Conservation (phyloP, 2,113 vertebrate genomes). For the Bagarius yarrelli region DNA sequence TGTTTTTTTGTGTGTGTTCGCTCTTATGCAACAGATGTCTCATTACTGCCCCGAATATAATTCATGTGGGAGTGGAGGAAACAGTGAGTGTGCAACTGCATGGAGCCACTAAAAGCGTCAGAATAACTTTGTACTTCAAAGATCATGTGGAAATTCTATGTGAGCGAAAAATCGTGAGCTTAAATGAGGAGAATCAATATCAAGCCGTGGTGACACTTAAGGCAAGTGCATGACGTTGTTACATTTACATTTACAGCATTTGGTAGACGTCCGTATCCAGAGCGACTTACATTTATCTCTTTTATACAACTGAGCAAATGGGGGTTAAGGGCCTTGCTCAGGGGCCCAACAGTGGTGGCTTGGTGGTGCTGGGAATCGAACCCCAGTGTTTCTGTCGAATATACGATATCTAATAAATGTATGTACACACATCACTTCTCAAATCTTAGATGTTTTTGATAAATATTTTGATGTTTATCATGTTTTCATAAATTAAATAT, state of each 20-base stretch:
- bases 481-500: too few species aligned
- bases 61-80: constrained; percentile 62
- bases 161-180: constrained; percentile 43
- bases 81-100: constrained; percentile 68
- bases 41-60: constrained; percentile 67
- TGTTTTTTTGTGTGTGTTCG: background rate
- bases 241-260: too few species aligned
- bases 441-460: background rate
- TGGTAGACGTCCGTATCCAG: too few species aligned
- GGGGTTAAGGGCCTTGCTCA: too few species aligned
- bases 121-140: constrained; percentile 57
- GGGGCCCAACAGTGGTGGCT: too few species aligned
- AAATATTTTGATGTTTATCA: background rate
- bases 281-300: too few species aligned
- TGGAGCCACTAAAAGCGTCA: constrained; percentile 40
- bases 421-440: background rate
- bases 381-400: too few species aligned
- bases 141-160: constrained; percentile 32
- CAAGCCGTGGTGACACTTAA: constrained; percentile 63
- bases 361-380: too few species aligned
- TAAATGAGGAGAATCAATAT: constrained; percentile 61
- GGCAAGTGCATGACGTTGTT: constrained; percentile 48
- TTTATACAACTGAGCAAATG: too few species aligned
- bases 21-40: constrained; percentile 58
- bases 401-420: background rate